Conservation (phyloP, 2,797 vertebrate species). For the Capromys pilorides region DNA sequence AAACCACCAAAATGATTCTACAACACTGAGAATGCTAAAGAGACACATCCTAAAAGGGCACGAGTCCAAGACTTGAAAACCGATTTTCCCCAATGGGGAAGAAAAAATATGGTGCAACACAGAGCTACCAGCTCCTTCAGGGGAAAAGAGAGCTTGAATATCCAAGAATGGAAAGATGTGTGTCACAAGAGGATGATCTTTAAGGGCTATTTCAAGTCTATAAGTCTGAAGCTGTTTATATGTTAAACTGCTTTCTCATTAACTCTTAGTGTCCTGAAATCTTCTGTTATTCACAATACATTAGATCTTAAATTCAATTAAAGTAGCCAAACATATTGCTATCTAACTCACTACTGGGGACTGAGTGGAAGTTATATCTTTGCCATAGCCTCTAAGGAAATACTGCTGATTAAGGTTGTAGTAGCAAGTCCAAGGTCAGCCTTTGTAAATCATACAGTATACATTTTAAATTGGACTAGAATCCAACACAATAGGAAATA, state of each 20-base stretch:
- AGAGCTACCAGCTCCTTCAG: not conserved
- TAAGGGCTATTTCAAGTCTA: conserved; percentile 3
- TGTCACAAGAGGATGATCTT: not conserved
- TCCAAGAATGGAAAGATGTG: not conserved
- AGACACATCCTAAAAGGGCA: not conserved
- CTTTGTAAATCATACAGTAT: not conserved
- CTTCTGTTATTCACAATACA: not conserved
- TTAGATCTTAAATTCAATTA: not conserved
- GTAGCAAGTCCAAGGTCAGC: not conserved
- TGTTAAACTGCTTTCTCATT: not conserved
- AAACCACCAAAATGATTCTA: conserved; percentile 17
- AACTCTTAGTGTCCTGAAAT: not conserved
- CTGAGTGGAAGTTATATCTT: not conserved
- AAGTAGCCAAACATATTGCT: not conserved
- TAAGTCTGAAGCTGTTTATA: not conserved
- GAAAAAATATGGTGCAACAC: not conserved
- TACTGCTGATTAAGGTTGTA: not conserved
- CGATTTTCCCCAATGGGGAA: not conserved
- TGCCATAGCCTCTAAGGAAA: not conserved
- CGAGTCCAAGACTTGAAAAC: not conserved
- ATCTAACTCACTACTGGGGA: not conserved
- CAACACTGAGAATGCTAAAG: not conserved
- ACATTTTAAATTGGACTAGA: not conserved
- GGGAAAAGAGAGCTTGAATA: not conserved
- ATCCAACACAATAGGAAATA: not conserved